A percentile compares a stretch with the other conserved stretches of the same genome.
phyloP scores from a whole-genome alignment of 2,113 vertebrate genomes.

The Apus apus region DNA sequence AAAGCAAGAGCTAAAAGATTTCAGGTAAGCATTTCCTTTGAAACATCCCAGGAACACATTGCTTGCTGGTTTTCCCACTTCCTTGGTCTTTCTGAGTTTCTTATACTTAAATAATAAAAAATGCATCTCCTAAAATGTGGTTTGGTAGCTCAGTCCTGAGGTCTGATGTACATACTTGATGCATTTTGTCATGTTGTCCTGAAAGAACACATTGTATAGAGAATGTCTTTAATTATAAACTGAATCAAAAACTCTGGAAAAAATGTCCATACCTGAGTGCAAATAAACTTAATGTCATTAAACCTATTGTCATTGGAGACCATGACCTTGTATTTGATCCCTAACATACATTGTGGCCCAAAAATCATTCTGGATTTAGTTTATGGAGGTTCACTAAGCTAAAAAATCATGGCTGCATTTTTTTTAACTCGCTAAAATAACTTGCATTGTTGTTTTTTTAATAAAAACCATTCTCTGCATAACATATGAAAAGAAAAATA shows the following conservation, averaged over 20 bases:
- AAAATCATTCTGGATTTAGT: background rate
- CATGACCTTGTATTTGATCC: background rate
- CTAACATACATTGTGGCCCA: background rate
- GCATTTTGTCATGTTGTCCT: conserved; percentile 54
- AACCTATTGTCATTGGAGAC: background rate
- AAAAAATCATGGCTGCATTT: background rate
- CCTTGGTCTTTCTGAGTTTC: background rate
- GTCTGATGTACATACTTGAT: conserved; percentile 51
- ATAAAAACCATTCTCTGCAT: conserved; percentile 40
- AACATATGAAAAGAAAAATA: background rate
- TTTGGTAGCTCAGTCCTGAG: conserved; percentile 15
- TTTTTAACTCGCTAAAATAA: background rate
- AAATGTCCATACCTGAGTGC: background rate
- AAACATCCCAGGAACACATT: background rate
- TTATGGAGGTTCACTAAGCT: background rate
- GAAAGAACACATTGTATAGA: conserved; percentile 30
- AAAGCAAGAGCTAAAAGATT: conserved; percentile 85
- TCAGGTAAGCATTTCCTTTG: conserved; percentile 73
- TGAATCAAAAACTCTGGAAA: conserved; percentile 31
- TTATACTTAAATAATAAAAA: background rate
- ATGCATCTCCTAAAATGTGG: background rate
- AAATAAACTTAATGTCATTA: conserved; percentile 3
- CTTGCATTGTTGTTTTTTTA: background rate
- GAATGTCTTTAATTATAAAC: conserved; percentile 41
- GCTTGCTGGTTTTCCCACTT: background rate